A percentile compares a stretch with the other conserved stretches of the same genome.
Evolutionary conservation across 2,113 vertebrate species (phyloP).

Genomic region (Mellivora capensis): DNA sequence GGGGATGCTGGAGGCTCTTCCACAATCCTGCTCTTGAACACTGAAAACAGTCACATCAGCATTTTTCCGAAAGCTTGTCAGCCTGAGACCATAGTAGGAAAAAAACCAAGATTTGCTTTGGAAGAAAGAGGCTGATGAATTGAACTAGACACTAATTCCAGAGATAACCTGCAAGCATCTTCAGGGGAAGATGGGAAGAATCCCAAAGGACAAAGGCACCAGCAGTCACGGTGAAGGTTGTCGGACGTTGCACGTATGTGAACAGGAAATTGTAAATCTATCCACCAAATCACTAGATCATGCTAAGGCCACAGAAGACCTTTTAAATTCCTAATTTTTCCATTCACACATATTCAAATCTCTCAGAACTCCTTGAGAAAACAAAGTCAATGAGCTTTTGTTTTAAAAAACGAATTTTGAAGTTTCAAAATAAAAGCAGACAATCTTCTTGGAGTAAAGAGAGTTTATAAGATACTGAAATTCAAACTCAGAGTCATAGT

Average conservation of each 20-base stretch:
- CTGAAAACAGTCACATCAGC: fast-evolving
- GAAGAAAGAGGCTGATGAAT: neutral
- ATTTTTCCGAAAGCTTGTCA: neutral
- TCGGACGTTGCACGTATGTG: fast-evolving
- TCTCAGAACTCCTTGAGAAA: neutral
- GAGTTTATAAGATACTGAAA: neutral
- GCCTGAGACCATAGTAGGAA: neutral
- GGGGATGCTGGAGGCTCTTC: fast-evolving
- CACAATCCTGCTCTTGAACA: fast-evolving
- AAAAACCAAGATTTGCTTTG: neutral
- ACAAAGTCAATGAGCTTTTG: neutral
- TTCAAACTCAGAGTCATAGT: neutral
- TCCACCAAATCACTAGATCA: fast-evolving
- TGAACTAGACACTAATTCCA: neutral
- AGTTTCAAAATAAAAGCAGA: neutral
- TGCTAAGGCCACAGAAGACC: fast-evolving
- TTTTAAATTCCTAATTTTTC: neutral
- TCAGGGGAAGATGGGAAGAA: neutral
- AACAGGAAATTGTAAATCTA: fast-evolving
- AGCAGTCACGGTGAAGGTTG: fast-evolving
- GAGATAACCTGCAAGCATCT: neutral
- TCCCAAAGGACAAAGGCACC: neutral
- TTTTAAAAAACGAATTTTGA: neutral
- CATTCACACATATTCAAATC: neutral
- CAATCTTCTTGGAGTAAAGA: neutral